Conservation (phyloP, 2,113 vertebrate species). For the Zapus hudsonius region DNA sequence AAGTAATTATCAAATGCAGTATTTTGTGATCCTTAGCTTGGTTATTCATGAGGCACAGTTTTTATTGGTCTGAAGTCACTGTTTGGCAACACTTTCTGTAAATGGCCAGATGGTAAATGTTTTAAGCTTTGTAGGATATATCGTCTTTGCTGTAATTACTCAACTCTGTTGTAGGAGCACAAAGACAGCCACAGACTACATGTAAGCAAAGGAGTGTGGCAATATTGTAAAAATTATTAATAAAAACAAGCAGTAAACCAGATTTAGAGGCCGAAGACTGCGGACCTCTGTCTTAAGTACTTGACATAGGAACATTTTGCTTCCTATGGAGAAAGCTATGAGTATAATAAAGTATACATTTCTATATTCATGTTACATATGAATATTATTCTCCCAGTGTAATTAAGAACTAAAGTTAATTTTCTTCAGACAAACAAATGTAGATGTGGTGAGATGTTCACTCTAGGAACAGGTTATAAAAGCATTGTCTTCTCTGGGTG, state of each 20-base stretch:
- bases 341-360: background rate
- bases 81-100: background rate
- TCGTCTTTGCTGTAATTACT: too few species aligned
- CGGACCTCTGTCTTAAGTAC: background rate
- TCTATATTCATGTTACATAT: background rate
- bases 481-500: background rate
- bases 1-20: background rate
- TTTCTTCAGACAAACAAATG: background rate
- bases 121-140: background rate
- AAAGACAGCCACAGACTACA: background rate
- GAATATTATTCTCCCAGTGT: background rate
- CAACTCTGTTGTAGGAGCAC: background rate
- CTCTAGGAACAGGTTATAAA: background rate
- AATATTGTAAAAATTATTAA: background rate
- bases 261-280: background rate
- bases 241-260: background rate
- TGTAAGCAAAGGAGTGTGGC: background rate
- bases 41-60: background rate
- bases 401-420: constrained; percentile 19
- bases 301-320: background rate
- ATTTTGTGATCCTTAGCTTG: constrained; percentile 1
- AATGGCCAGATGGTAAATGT: background rate
- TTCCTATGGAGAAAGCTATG: background rate
- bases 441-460: background rate
- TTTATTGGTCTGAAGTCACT: background rate